Base-by-base conservation (phyloP, 2,113 vertebrate genomes). In the Labeo catla region DNA sequence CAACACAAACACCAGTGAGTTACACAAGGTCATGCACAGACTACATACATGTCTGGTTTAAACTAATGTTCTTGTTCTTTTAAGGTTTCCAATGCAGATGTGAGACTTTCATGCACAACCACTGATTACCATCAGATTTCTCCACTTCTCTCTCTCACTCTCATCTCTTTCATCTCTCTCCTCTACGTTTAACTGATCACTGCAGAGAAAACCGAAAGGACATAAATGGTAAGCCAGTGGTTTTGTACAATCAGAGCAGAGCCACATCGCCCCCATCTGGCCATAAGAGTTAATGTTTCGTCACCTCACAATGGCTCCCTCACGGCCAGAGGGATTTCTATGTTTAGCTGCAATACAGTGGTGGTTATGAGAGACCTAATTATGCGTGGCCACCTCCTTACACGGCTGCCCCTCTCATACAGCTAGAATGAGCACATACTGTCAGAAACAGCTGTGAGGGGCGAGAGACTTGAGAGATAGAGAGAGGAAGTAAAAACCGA, bases 241-340 rank as follows among this genome's bases (percentile, higher is more conserved):
- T 0, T 34, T 34, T 57, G 43, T 39, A 28, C 7, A 34, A 52
- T 81, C 59, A 68, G 57, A 87, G 61, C 84, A 91, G 93, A 15
- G 88, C 93, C 92, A 95, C 93, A 95, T 93, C 86, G 68, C 92
- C 93, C 89, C 91, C 94, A 92, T 65, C 88, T 93, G 94, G 91
- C 16, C 23, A 39, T 28, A 7, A 45, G 12, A 34, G 57, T 34
- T 63, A 83, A 6, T 28, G 19, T 52, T 85, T 72, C 4, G 4
- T 76, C 63, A 34, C 28, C 28, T 83, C 12, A 45, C 23, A 6
- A 21, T 15, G 19, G 72, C 68, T 84, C 19, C n/a, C 21, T 77
- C 50, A 68, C 77, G 45, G 83, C 80, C 83, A 6, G 77, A 83
- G 85, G 76, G 85, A 86, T 86, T 91, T 89, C 88, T 91, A 80